A percentile compares a stretch with the other conserved stretches of the same genome.
These are phyloP conservation scores for Drosophila pachea DNA, from an alignment of 1,140 invertebrate species.

Conservation along the genomic window DNA sequence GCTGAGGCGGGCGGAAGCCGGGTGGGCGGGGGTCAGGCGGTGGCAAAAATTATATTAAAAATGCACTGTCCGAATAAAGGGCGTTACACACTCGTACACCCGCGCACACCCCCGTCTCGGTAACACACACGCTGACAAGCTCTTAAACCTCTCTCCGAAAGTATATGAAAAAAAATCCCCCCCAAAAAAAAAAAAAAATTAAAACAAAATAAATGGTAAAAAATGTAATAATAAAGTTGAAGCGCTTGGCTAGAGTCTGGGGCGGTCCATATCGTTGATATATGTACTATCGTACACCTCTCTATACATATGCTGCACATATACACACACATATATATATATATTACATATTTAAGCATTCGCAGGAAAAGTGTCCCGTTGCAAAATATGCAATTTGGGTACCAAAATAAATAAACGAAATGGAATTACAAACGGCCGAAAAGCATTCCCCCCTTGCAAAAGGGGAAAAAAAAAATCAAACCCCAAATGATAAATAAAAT, in stretches of 20 bases:
- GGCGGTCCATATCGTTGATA: slow-evolving; percentile 45
- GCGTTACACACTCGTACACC: slow-evolving; percentile 52
- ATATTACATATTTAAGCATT: slow-evolving; percentile 63
- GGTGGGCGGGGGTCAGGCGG: neutral
- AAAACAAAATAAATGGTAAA: slow-evolving; percentile 25
- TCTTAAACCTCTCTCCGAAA: slow-evolving; percentile 39
- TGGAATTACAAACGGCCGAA: slow-evolving; percentile 45
- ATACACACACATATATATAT: slow-evolving; percentile 16
- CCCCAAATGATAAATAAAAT: slow-evolving; percentile 62
- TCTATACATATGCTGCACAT: slow-evolving; percentile 4
- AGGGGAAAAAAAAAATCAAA: slow-evolving; percentile 18
- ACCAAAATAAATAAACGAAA: slow-evolving; percentile 56
- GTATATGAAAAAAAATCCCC: slow-evolving; percentile 27
- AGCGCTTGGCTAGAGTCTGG: slow-evolving; percentile 22
- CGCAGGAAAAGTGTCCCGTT: slow-evolving; percentile 53
- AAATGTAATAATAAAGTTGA: slow-evolving; percentile 69
- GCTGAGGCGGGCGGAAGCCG: slow-evolving; percentile 16
- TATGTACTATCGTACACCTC: slow-evolving; percentile 20
- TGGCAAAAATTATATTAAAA: slow-evolving; percentile 74
- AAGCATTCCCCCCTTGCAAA: slow-evolving; percentile 17
- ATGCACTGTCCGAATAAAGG: slow-evolving; percentile 75
- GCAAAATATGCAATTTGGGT: slow-evolving; percentile 51
- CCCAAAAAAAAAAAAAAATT: slow-evolving; percentile 34
- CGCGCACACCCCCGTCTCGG: slow-evolving; percentile 8
- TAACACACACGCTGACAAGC: slow-evolving; percentile 33